Evolutionary conservation across 1,140 invertebrate species (phyloP).

Genomic region (Drosophila watanabei): DNA sequence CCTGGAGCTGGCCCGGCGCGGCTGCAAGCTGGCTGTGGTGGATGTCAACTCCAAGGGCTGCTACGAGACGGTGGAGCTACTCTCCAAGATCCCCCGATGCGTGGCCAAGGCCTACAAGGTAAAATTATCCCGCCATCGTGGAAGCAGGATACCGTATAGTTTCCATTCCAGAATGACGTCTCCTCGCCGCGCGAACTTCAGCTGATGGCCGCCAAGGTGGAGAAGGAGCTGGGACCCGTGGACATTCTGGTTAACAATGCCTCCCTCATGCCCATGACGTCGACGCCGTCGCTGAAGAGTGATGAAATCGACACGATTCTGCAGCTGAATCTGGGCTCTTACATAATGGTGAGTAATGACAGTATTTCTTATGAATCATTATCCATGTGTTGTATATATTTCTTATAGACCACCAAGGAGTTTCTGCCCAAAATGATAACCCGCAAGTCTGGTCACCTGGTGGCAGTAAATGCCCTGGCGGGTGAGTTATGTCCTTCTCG

Average conservation of each 20-base stretch:
- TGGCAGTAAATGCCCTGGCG: constrained; percentile 77
- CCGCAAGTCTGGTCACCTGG: constrained; percentile 76
- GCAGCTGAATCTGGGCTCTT: constrained; percentile 80
- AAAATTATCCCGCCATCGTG: neutral
- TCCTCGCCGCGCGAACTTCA: constrained; percentile 78
- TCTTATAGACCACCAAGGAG: constrained; percentile 73
- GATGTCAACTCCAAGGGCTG: constrained; percentile 84
- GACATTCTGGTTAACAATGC: constrained; percentile 85
- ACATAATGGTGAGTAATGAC: constrained; percentile 69
- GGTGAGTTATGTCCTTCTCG: constrained; percentile 33
- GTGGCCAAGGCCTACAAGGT: constrained; percentile 83
- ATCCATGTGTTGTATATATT: neutral
- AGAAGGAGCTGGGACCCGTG: constrained; percentile 81
- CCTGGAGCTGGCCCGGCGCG: constrained; percentile 71
- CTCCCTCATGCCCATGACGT: constrained; percentile 82
- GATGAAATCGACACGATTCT: constrained; percentile 81
- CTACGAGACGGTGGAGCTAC: constrained; percentile 75
- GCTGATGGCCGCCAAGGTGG: constrained; percentile 77
- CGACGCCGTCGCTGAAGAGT: constrained; percentile 71
- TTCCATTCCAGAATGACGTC: constrained; percentile 73
- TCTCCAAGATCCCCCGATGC: constrained; percentile 65
- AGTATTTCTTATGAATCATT: neutral
- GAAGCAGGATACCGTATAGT: neutral
- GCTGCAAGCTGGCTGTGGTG: constrained; percentile 82
- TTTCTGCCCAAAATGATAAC: constrained; percentile 83